Evolutionary conservation across 2,888 invertebrate species (phyloP).

Genomic region (Stenichneumon culpator): DNA sequence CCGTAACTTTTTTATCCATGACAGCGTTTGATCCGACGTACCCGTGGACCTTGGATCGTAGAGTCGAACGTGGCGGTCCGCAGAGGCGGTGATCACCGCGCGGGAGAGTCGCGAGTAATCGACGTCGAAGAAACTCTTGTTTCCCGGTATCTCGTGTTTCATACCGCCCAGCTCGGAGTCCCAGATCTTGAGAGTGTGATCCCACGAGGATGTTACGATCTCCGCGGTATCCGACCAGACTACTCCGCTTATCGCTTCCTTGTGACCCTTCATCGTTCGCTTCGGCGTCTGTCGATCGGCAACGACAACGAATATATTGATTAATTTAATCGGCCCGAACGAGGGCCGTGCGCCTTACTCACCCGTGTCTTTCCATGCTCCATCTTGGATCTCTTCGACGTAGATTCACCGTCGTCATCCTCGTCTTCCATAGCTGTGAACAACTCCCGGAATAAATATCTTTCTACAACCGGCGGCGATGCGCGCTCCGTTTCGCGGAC

Average conservation of each 20-base stretch:
- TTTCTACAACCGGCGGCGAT: background rate
- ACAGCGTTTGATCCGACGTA: conserved; percentile 80
- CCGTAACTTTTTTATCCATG: background rate
- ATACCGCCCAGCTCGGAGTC: conserved; percentile 94
- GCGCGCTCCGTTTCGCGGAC: background rate
- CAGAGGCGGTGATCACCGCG: conserved; percentile 93
- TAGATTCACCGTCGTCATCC: conserved; percentile 87
- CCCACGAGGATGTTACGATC: conserved; percentile 96
- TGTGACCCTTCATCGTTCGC: conserved; percentile 96
- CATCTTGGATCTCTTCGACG: conserved; percentile 88
- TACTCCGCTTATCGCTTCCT: conserved; percentile 94
- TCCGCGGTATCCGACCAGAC: conserved; percentile 94
- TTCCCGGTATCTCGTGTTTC: conserved; percentile 93
- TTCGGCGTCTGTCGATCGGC: conserved; percentile 89
- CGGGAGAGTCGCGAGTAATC: conserved; percentile 93
- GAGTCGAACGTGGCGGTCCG: conserved; percentile 95
- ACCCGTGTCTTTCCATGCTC: conserved; percentile 88
- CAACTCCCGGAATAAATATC: background rate
- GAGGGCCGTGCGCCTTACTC: conserved; percentile 72
- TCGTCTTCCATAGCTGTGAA: conserved; percentile 81
- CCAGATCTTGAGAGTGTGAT: conserved; percentile 98
- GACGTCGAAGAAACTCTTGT: conserved; percentile 95
- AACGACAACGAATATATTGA: background rate
- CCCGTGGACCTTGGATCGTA: conserved; percentile 96
- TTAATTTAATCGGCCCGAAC: background rate